Evolutionary conservation across 2,113 vertebrate genomes (phyloP).

Genomic region (Thryonomys swinderianus): DNA sequence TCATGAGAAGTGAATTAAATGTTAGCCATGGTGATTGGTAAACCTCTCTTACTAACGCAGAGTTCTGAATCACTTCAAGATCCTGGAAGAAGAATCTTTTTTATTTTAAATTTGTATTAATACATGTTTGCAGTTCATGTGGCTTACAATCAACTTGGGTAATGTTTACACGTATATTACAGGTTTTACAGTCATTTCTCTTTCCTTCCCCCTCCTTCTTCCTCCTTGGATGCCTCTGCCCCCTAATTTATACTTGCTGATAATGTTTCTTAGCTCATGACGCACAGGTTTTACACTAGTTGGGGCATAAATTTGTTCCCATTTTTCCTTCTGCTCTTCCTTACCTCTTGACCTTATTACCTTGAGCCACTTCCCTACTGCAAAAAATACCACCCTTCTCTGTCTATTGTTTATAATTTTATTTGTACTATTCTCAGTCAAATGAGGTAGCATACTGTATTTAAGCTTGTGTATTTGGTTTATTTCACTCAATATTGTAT

Average conservation of each 20-base stretch:
- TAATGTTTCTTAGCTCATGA: no score
- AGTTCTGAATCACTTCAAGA: background rate
- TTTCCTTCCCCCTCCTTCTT: background rate
- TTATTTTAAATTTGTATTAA: background rate
- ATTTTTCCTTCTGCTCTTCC: background rate
- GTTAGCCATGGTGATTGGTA: background rate
- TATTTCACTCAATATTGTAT: background rate
- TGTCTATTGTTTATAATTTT: background rate
- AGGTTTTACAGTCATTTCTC: background rate
- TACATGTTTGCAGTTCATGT: background rate
- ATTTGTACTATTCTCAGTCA: background rate
- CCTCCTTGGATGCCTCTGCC: background rate
- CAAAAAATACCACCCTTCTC: background rate
- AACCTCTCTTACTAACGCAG: background rate
- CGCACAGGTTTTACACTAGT: no score
- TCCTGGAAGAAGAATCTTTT: background rate
- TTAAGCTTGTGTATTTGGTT: background rate
- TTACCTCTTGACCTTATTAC: background rate
- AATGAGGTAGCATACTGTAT: background rate
- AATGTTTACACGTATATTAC: background rate
- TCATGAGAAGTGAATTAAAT: background rate
- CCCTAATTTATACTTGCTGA: no score
- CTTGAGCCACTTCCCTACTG: background rate
- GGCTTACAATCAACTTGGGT: background rate
- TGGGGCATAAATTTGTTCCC: background rate